Percentiles rank a stretch among this genome's conserved stretches.
These are phyloP conservation scores for Catharus ustulatus DNA, from an alignment of 2,797 vertebrate species.

Conservation along the genomic window DNA sequence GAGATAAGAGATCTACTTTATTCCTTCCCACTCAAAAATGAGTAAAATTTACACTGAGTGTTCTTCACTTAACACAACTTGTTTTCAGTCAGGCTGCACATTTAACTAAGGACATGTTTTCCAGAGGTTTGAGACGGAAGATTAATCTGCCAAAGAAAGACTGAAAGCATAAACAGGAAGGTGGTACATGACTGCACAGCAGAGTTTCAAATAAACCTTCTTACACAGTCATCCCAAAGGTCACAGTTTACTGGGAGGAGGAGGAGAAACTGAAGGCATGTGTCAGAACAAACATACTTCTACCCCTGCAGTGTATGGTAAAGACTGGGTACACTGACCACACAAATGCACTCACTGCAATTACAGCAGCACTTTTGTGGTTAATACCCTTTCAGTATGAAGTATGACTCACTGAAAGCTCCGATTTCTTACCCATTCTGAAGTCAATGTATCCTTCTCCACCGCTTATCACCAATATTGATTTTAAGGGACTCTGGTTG, in stretches of 20 bases:
- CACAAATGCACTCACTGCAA: neutral
- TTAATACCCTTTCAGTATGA: neutral
- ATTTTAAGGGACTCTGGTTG: constrained; percentile 81
- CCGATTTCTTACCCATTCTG: constrained; percentile 89
- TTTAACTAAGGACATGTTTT: neutral
- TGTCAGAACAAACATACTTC: neutral
- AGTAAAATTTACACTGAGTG: neutral
- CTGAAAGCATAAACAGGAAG: neutral
- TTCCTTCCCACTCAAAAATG: neutral
- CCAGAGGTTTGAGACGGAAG: neutral
- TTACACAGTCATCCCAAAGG: neutral
- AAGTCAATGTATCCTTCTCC: constrained; percentile 99
- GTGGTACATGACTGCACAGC: neutral
- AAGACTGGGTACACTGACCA: neutral
- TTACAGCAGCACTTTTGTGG: neutral
- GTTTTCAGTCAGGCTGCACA: neutral
- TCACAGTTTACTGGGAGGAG: neutral
- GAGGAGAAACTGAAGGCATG: neutral
- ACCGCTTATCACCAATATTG: constrained; percentile 94
- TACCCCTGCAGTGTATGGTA: neutral
- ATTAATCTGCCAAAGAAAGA: neutral
- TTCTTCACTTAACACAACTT: neutral
- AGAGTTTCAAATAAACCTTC: neutral
- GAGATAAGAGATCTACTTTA: neutral
- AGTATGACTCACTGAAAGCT: neutral